Conservation (phyloP, 92 coral and sea anemone genomes). For the Virgularia gustaviana region DNA sequence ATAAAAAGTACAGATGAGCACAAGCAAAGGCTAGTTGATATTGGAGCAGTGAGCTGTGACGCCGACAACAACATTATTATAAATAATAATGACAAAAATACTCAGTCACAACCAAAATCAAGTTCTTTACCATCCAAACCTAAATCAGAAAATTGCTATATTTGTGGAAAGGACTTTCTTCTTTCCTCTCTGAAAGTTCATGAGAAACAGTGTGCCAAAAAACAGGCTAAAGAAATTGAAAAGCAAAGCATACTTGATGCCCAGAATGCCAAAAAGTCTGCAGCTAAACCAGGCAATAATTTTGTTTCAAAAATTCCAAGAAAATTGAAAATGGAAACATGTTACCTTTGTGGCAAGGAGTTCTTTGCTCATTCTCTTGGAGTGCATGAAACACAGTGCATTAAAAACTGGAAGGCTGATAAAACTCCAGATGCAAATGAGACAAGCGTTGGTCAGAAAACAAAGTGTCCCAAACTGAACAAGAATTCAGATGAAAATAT, state of each 20-base stretch:
- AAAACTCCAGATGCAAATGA: conserved; percentile 30
- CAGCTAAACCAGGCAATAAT: conserved; percentile 32
- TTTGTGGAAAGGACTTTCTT: conserved; percentile 93
- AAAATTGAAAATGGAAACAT: conserved; percentile 68
- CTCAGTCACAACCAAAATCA: not conserved
- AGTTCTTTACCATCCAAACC: conserved; percentile 62
- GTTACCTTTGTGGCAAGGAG: conserved; percentile 90
- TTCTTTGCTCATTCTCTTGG: conserved; percentile 76
- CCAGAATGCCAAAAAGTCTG: conserved; percentile 33
- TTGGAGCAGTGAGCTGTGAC: conserved; percentile 5
- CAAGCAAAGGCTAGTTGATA: conserved; percentile 18
- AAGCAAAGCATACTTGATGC: not conserved
- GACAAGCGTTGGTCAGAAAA: not conserved
- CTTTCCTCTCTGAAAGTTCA: conserved; percentile 84
- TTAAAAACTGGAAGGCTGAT: conserved; percentile 74
- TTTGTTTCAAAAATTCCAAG: conserved; percentile 36
- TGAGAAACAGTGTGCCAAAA: conserved; percentile 92
- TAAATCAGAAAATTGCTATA: conserved; percentile 75
- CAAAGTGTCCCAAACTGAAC: too few species aligned
- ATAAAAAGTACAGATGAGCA: conserved; percentile 9
- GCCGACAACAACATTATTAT: not conserved
- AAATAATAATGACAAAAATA: not conserved
- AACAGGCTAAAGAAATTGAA: conserved; percentile 44
- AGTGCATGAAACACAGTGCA: conserved; percentile 92
- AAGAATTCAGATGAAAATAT: not conserved